Evolutionary conservation across 2,888 invertebrate species (phyloP), one percentile per base, ranked within the genome.

Genomic region (Salticus scenicus): DNA sequence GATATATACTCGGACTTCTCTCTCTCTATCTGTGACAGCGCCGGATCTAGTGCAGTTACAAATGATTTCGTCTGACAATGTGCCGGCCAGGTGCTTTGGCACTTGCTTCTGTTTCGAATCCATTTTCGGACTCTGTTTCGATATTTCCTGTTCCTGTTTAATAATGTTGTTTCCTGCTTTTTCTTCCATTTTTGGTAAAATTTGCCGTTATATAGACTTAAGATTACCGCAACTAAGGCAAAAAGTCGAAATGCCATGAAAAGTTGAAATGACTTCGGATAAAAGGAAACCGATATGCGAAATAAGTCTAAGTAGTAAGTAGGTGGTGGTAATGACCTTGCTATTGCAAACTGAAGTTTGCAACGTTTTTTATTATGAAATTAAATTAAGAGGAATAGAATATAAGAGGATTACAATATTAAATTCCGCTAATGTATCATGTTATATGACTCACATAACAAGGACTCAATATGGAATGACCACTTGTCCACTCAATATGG

Each of bases 41-140:
- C 83, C 72, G 83, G 83, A 84, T 84, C 73, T 78, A 73, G 37
- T 57, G 77, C 77, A 73, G 76, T 84, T 84, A 84, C 83, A 84
- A 84, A 84, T 84, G 83, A 84, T 77, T 57, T 31, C 17, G n/a
- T 28, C 37, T 14, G 51, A 30, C 83, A 73, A 77, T n/a, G 77
- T 84, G 83, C 27, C 37, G 1, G 24, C 57, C 57, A 24, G 8
- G 7, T 37, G 57, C 57, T 1, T 7, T 1, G 57, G 57, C 57
- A 57, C 57, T 57, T 24, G 57, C 57, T 24, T 20, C 57, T 1
- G 57, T 47, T 28, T 31, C 37, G 67, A 37, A 67, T 67, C 67
- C 37, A 67, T 67, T 37, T 57, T 67, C 67, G 31, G 67, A 67
- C 67, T 67, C 28, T 33, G 20, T 67, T 67, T 20, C 67, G 31